These are phyloP conservation scores for Chunga burmeisteri DNA, from an alignment of 2,113 vertebrate genomes.

Conservation along the genomic window DNA sequence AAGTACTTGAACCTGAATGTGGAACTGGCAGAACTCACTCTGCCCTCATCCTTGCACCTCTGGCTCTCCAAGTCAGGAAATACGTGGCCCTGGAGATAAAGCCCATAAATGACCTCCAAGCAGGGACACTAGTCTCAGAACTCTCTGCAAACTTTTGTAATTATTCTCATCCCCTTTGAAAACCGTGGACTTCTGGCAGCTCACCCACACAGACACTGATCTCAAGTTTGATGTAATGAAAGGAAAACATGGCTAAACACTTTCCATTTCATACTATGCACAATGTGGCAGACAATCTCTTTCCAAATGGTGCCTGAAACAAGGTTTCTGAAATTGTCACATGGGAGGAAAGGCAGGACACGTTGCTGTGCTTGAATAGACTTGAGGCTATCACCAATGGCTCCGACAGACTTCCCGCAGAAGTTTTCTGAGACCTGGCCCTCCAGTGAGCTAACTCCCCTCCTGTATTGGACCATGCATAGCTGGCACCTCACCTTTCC, in stretches of 20 bases:
- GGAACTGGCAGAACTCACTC: neutral
- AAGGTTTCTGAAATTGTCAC: neutral
- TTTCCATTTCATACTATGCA: neutral
- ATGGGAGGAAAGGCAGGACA: neutral
- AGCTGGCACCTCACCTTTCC: neutral
- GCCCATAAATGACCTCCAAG: neutral
- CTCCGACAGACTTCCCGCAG: neutral
- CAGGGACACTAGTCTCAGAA: neutral
- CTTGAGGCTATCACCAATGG: neutral
- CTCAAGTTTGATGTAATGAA: neutral
- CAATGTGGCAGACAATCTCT: neutral
- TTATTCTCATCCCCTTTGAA: neutral
- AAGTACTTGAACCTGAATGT: neutral
- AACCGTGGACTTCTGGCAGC: neutral
- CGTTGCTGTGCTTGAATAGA: neutral
- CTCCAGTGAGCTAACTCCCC: neutral
- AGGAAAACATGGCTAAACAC: neutral
- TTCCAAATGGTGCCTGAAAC: neutral
- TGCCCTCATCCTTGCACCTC: neutral
- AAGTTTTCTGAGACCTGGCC: neutral
- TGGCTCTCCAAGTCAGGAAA: neutral
- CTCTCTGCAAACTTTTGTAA: neutral
- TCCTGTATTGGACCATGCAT: fast-evolving
- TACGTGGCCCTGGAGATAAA: neutral
- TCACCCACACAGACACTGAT: neutral